A percentile compares a stretch with the other conserved stretches of the same genome.
These are phyloP conservation scores for Antidorcas marsupialis DNA, from an alignment of 2,113 vertebrate genomes.

Conservation along the genomic window DNA sequence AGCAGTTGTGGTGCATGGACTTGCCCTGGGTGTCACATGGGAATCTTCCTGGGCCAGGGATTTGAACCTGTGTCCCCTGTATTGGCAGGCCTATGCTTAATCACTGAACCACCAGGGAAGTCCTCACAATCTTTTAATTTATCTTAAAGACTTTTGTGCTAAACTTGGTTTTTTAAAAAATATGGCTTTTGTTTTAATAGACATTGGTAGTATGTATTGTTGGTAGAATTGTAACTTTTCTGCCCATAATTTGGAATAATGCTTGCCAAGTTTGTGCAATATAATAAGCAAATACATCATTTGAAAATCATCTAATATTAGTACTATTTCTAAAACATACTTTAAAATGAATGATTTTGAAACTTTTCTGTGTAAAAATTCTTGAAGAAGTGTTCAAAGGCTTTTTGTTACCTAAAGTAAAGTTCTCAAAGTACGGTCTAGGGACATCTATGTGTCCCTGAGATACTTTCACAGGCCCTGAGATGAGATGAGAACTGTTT, in stretches of 20 bases:
- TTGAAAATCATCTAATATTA: not conserved
- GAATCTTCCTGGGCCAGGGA: not conserved
- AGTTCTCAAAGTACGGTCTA: not conserved
- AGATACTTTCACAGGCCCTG: not conserved
- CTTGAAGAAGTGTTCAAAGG: not conserved
- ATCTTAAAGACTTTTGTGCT: not conserved
- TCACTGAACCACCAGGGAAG: not conserved
- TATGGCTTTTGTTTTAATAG: not conserved
- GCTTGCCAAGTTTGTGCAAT: not conserved
- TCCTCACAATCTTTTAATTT: not conserved
- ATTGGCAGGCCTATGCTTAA: not conserved
- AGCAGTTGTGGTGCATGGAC: not conserved
- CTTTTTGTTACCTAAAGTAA: not conserved
- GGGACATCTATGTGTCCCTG: not conserved
- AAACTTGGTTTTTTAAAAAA: not conserved
- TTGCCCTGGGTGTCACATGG: not conserved
- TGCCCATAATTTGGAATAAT: constrained; percentile 12
- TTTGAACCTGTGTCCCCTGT: not conserved
- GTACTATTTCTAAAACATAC: not conserved
- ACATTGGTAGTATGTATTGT: not conserved
- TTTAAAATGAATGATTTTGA: not conserved
- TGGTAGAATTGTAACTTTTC: not conserved
- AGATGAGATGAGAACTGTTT: not conserved
- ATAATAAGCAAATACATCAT: not conserved
- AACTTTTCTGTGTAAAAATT: not conserved